phyloP scores from a whole-genome alignment of 1,140 invertebrate genomes.

The Anthonomus grandis region DNA sequence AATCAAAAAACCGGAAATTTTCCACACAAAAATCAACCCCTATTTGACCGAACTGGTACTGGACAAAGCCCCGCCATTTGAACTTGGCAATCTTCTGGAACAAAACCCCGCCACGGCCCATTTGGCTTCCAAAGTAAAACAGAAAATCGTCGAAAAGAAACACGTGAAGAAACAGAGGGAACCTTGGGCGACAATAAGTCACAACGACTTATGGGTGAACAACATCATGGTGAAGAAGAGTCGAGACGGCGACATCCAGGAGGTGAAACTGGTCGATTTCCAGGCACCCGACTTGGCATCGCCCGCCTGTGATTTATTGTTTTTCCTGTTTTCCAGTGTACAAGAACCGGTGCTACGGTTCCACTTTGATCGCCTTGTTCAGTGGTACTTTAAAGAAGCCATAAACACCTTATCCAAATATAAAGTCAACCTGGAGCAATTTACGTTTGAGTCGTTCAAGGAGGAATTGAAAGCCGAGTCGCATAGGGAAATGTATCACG shows the following conservation, averaged over 20 bases:
- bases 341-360: constrained; percentile 43
- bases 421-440: constrained; percentile 26
- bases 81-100: background rate
- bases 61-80: too few relatives aligned
- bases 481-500: constrained; percentile 4
- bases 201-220: constrained; percentile 61
- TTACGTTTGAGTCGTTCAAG: constrained; percentile 24
- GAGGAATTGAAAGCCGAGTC: constrained; percentile 26
- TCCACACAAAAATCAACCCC: constrained; percentile 44
- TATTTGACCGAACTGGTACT: constrained; percentile 39
- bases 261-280: constrained; percentile 60
- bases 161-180: constrained; percentile 25
- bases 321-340: constrained; percentile 55
- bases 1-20: constrained; percentile 48
- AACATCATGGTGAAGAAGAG: constrained; percentile 54
- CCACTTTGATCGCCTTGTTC: constrained; percentile 49
- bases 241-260: constrained; percentile 41
- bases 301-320: constrained; percentile 54
- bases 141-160: background rate
- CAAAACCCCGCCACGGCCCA: constrained; percentile 4
- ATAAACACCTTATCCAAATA: constrained; percentile 39
- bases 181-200: constrained; percentile 53
- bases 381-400: constrained; percentile 53
- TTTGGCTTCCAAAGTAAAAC: background rate
- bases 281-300: constrained; percentile 56